Base-by-base conservation (phyloP, 35 echinoderm and acorn worm genomes). In the Hemicentrotus pulcherrimus region DNA sequence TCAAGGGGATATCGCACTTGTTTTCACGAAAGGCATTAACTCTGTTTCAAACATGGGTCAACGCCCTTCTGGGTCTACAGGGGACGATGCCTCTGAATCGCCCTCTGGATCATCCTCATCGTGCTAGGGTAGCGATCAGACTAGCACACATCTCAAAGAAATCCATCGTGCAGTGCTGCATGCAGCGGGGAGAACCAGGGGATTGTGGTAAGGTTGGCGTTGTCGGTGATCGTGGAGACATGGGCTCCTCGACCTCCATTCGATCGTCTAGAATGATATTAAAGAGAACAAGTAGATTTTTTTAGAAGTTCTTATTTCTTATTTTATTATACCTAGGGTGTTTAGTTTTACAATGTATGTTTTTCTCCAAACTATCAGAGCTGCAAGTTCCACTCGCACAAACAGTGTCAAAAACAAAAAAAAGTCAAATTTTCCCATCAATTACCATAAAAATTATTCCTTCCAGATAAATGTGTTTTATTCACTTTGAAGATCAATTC, bases 81-180 rank as follows among this genome's bases (percentile, higher is more conserved):
- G 0, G 1, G 0, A 41, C 35, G 35, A 41, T 1, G 52, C 11
- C 16, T 19, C 71, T 86, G 18, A 4, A 16, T 14, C 46, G 16
- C 47, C n/a, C 52, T 32, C 94, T 91, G 32, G 18, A 87, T 32
- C 94, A 6, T 14, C 59, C 58, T 95, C 95, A 99, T 92, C 97
- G 95, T 16, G 98, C 98, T 32, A 99, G 86, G 2, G 98, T 98
- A 2, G 97, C 97, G 14, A 99, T 99, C 24, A 99, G 90, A 94
- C 97, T 99, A 45, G 98, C 98, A 95, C 98, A 99, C 96, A 99
- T 97, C 78, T 99, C 98, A 96, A 99, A 99, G 95, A 99, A 99
- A 52, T 99, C 98, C 96, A 99, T 96, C 6, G 98, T 99, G 89
- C 97, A 96, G 59, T 97, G 97, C 18, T 95, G 95, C 95, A 94